Percentiles rank a stretch among this genome's conserved stretches.
These are phyloP conservation scores for Ochotona curzoniae DNA, from an alignment of 2,113 vertebrate genomes.

Conservation along the genomic window DNA sequence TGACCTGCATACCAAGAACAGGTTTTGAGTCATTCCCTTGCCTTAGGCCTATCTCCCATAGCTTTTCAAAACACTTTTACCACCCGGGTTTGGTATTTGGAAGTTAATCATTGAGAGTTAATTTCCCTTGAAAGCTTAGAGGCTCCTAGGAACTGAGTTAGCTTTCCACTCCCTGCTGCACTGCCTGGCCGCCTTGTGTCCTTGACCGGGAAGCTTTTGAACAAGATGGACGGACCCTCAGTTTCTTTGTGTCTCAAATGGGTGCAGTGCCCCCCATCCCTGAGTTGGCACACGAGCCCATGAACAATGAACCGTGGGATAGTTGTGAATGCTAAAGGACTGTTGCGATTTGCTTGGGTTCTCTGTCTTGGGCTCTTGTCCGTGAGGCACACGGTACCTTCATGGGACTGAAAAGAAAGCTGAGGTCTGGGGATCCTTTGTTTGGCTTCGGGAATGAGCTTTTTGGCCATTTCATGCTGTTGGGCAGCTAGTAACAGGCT, in stretches of 20 bases:
- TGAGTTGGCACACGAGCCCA: background rate
- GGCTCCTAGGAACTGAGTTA: background rate
- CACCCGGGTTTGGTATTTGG: background rate
- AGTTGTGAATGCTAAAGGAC: background rate
- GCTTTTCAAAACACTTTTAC: constrained; percentile 44
- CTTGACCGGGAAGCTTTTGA: background rate
- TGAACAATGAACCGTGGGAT: background rate
- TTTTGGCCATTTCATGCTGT: no score
- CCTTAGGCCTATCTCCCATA: background rate
- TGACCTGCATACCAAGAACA: constrained; percentile 3
- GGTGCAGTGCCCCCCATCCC: background rate
- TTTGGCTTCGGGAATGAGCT: background rate
- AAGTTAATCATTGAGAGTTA: constrained; percentile 64
- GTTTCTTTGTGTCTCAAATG: background rate
- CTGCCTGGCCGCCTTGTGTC: background rate
- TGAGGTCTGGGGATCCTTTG: background rate
- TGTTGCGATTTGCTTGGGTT: background rate
- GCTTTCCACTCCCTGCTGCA: background rate
- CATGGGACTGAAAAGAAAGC: background rate
- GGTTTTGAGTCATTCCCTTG: background rate
- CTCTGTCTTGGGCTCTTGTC: background rate
- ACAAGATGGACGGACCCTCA: background rate
- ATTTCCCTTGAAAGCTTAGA: constrained; percentile 3
- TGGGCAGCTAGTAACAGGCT: no score
- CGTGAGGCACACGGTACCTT: background rate